These are phyloP conservation scores for Camponotus pennsylvanicus DNA, from an alignment of 1,140 invertebrate genomes.

Conservation along the genomic window DNA sequence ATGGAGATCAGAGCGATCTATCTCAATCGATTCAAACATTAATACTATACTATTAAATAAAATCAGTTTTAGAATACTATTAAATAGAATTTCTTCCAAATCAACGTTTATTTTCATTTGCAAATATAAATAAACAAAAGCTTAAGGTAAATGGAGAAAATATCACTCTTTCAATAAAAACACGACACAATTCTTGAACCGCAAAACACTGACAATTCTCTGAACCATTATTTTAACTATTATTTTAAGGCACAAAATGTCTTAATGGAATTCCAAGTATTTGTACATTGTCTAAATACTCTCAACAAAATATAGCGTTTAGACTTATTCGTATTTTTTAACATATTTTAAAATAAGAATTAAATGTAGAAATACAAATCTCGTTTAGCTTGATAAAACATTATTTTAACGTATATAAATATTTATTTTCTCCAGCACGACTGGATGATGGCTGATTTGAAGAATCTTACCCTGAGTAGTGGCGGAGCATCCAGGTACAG, in stretches of 20 bases:
- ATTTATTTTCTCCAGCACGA: conserved; percentile 70
- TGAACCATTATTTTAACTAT: conserved; percentile 32
- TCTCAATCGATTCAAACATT: no score
- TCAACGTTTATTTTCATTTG: no score
- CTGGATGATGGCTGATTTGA: conserved; percentile 83
- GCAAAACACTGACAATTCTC: conserved; percentile 16
- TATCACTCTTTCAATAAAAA: not conserved
- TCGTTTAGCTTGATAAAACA: not conserved
- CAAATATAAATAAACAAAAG: no score
- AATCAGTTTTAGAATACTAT: no score
- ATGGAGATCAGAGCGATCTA: no score
- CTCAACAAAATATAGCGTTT: not conserved
- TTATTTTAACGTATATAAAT: conserved; percentile 29
- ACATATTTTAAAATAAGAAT: not conserved
- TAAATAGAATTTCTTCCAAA: no score
- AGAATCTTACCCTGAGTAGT: conserved; percentile 80
- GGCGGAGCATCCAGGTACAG: conserved; percentile 80
- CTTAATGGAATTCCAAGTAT: conserved; percentile 29
- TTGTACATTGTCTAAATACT: not conserved
- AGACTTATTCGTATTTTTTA: not conserved
- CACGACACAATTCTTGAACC: conserved; percentile 20
- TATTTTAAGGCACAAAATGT: not conserved
- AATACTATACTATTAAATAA: no score
- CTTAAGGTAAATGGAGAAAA: not conserved
- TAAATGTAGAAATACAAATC: not conserved